Base-by-base conservation (phyloP, 2,113 vertebrate species). In the Caretta caretta region DNA sequence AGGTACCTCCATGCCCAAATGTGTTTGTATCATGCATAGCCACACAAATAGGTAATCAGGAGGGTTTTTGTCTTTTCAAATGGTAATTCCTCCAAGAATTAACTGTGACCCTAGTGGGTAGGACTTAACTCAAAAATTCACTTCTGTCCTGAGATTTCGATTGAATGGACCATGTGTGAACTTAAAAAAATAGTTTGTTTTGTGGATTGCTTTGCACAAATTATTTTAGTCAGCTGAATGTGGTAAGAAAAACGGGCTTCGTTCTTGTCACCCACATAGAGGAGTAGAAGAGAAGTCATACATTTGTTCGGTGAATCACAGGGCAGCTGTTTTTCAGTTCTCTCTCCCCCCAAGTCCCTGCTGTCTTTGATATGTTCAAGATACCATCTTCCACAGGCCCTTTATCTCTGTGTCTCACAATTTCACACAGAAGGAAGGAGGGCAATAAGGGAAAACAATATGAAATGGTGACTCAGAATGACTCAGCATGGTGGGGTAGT, bases 181-280 rank as follows among this genome's bases (percentile, higher is more conserved):
- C 35, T 72, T 90, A 80, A 31, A n/a, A 75, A 59, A 90, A 87
- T 38, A 25, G 50, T 5, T 22, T n/a, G 17, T 69, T 84, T 69
- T 85, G 19, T 87, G 19, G 8, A 22, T 87, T 51, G 1, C 46
- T 50, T 17, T 10, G 2, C 51, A 14, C 57, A 72, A 27, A 31
- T n/a, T 75, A 4, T 57, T 81, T 76, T 78, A 56, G 48, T 83
- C 81, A 0, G 0, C 1, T 90, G 1, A 46, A 78, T 35, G 29
- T 46, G 51, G 48, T 57, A 42, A 3, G 62, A 6, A 84, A 80
- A 80, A 35, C 50, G 50, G 24, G 69, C 84, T 84, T 9, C 9
- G 72, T 16, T 17, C 80, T 90, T 72, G 53, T 69, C 12, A 75
- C 16, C 17, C n/a, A 27, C 75, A 42, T 2, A 3, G 35, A 79